A percentile compares a stretch with the other conserved stretches of the same genome.
These are phyloP conservation scores for Stenopsyche tienmushanensis DNA, from an alignment of 1,140 invertebrate species.

Conservation along the genomic window DNA sequence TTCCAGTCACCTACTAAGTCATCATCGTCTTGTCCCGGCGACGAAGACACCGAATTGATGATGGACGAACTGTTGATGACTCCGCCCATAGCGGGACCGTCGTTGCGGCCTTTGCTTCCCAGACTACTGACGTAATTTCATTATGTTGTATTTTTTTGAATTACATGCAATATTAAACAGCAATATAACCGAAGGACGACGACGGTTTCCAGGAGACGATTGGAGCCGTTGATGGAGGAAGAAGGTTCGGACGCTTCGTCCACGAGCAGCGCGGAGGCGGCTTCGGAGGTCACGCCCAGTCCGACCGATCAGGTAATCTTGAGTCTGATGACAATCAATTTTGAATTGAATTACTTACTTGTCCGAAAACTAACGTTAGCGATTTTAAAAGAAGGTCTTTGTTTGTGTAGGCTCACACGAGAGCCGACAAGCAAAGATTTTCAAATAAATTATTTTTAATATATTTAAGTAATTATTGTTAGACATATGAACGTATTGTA, in stretches of 20 bases:
- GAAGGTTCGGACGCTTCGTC: constrained; percentile 58
- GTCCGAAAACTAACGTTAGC: no score
- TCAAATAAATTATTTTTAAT: no score
- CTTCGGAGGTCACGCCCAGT: constrained; percentile 47
- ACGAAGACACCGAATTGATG: constrained; percentile 69
- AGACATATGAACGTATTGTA: no score
- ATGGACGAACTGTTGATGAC: constrained; percentile 72
- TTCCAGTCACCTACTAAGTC: constrained; percentile 63
- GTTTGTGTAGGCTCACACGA: no score
- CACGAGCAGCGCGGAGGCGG: constrained; percentile 43
- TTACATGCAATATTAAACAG: no score
- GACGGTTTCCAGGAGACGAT: constrained; percentile 57
- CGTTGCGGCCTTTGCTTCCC: constrained; percentile 63
- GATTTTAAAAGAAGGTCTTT: no score
- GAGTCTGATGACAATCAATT: constrained; percentile 12
- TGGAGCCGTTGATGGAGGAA: constrained; percentile 69
- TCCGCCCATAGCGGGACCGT: constrained; percentile 65
- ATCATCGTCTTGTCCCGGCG: constrained; percentile 64
- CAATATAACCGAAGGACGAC: no score
- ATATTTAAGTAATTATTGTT: no score
- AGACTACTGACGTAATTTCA: constrained; percentile 55
- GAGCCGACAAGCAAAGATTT: no score
- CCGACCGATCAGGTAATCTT: constrained; percentile 59
- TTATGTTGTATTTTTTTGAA: background rate
- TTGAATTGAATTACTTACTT: no score